These are phyloP conservation scores for Sesamia inferens DNA, from an alignment of 2,888 invertebrate genomes.

Conservation along the genomic window DNA sequence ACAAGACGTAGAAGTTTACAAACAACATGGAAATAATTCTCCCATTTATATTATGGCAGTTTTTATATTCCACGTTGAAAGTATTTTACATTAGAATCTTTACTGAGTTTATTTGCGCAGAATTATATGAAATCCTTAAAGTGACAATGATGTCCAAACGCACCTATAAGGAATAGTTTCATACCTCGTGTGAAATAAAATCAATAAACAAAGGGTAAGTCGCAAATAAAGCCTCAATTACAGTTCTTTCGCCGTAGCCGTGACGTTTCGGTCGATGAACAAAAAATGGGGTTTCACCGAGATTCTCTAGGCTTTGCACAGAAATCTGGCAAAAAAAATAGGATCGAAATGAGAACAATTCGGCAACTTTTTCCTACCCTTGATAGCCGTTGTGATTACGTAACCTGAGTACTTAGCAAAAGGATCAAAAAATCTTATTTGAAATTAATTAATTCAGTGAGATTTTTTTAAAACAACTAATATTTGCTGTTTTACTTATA, in stretches of 20 bases:
- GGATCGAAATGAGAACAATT: conserved; percentile 8
- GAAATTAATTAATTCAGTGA: not conserved
- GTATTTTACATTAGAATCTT: too few relatives aligned
- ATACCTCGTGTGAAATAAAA: not conserved
- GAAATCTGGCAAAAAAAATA: conserved; percentile 27
- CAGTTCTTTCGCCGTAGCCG: not conserved
- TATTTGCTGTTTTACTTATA: not conserved
- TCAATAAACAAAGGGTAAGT: not conserved
- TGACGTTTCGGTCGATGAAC: not conserved
- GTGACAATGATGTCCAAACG: too few relatives aligned
- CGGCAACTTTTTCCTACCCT: conserved; percentile 16
- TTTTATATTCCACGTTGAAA: too few relatives aligned
- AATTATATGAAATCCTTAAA: too few relatives aligned
- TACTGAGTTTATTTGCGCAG: too few relatives aligned
- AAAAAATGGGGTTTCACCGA: not conserved
- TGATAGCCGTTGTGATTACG: conserved; percentile 14
- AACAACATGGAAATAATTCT: too few relatives aligned
- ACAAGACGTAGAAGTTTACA: too few relatives aligned
- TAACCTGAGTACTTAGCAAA: conserved; percentile 19
- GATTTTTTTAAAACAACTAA: not conserved
- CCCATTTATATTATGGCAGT: too few relatives aligned
- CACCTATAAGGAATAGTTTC: not conserved
- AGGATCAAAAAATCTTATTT: not conserved
- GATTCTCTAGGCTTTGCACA: not conserved
- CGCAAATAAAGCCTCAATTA: not conserved